Base-by-base conservation (phyloP, 2,113 vertebrate genomes). In the Phyllostomus hastatus region DNA sequence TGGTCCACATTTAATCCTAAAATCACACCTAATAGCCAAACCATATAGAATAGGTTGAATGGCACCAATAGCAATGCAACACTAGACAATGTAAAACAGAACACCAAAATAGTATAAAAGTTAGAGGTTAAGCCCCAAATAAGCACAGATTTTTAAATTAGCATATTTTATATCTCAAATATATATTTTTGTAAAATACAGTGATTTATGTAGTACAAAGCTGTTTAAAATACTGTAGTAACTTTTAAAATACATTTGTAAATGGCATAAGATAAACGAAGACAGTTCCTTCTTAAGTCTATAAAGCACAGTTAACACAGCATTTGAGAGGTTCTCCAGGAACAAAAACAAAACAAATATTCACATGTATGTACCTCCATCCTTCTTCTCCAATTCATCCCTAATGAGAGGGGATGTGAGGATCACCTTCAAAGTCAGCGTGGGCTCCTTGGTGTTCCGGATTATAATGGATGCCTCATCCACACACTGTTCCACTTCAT, bases 401-500 rank as follows among this genome's bases (percentile, higher is more conserved):
- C 99, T 99, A 99, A 99, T 99, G 97, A 99, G 97, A 4, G 99
- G 99, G 12, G 99, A 99, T 90, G 99, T 99, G 97, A 99, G 99
- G 90, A 99, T 99, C 97, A 99, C 99, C 98, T 99, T 99, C 98
- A 99, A 98, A 43, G 98, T 99, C 97, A 99, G 98, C 85, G 99
- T 99, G 95, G 99, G 99, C 84, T 99, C 99, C 95, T 99, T 98
- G 91, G 99, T 99, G 88, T 99, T 99, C 97, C 94, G 98, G 97
- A 99, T 99, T 98, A 99, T 97, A 98, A 99, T 99, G 98, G 99
- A 99, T 9, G 99, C 99, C 97, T 99, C 99, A 31, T 99, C 98
- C 96, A 98, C 93, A 97, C 98, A 99, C 97, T 99, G 98, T 54
- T 99, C 99, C 97, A 99, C 99, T 94, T 99, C 98, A 69, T 99